phyloP scores from a whole-genome alignment of 1,140 invertebrate species.

The Metaphire vulgaris region DNA sequence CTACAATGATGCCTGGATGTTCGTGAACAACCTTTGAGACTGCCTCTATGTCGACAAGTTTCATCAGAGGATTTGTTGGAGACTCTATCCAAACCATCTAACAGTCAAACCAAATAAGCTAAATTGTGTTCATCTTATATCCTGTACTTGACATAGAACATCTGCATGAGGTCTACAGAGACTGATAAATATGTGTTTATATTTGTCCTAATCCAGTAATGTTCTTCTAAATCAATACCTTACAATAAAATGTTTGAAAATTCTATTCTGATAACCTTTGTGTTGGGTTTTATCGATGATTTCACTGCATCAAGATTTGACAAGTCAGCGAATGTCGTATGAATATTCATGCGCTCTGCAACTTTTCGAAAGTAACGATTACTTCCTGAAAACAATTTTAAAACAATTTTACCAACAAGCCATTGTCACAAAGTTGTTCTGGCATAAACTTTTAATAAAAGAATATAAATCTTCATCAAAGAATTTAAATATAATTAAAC shows the following conservation, averaged over 20 bases:
- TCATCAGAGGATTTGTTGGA: constrained; percentile 93
- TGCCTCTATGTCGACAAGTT: constrained; percentile 79
- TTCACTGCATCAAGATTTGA: constrained; percentile 63
- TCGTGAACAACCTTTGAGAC: constrained; percentile 61
- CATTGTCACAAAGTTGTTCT: neutral
- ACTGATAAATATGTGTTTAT: too few relatives aligned
- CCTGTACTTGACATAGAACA: too few relatives aligned
- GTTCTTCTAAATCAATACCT: too few relatives aligned
- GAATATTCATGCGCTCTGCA: constrained; percentile 63
- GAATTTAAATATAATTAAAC: too few relatives aligned
- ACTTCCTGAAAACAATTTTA: constrained; percentile 56
- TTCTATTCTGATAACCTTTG: too few relatives aligned
- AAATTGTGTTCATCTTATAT: too few relatives aligned
- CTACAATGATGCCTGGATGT: constrained; percentile 65
- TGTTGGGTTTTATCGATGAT: constrained; percentile 69
- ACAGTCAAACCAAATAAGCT: too few relatives aligned
- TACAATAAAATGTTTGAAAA: too few relatives aligned
- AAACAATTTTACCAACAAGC: constrained; percentile 7
- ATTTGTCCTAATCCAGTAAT: too few relatives aligned
- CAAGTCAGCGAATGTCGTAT: constrained; percentile 74
- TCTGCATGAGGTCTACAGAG: too few relatives aligned
- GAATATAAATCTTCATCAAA: too few relatives aligned
- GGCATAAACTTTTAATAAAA: too few relatives aligned
- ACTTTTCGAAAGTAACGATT: constrained; percentile 59
- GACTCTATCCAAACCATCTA: constrained; percentile 94